These are phyloP conservation scores for Echeneis naucrates DNA, from an alignment of 2,797 vertebrate species.

Conservation along the genomic window DNA sequence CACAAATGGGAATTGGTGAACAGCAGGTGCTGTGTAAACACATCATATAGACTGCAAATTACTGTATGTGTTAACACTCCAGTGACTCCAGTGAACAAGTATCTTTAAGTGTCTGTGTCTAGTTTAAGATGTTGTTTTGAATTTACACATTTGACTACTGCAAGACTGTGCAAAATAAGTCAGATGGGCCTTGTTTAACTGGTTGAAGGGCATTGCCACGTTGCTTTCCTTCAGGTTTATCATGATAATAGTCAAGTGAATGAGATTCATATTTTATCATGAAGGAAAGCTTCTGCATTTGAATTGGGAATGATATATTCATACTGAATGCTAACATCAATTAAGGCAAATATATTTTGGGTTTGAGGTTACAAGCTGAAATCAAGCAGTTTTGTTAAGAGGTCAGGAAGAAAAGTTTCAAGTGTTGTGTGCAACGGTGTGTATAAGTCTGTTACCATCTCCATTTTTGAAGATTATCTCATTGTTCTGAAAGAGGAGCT, in stretches of 20 bases:
- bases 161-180: no score
- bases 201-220: no score
- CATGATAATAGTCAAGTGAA: background rate
- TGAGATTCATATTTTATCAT: background rate
- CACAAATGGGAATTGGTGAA: background rate
- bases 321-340: background rate
- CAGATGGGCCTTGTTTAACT: no score
- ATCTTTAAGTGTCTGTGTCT: no score
- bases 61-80: no score
- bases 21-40: background rate
- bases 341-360: background rate
- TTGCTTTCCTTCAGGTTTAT: background rate
- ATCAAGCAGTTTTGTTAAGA: background rate
- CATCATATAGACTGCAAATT: no score
- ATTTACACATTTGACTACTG: no score
- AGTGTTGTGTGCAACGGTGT: background rate
- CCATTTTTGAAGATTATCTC: slow-evolving; percentile 99
- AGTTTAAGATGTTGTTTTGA: no score
- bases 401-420: background rate
- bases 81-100: no score
- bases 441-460: slow-evolving; percentile 87
- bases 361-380: background rate
- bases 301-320: background rate
- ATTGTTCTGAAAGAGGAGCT: slow-evolving; percentile 97
- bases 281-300: background rate